Conservation (phyloP, 2,797 vertebrate species). For the Schizothorax lantsangensis region DNA sequence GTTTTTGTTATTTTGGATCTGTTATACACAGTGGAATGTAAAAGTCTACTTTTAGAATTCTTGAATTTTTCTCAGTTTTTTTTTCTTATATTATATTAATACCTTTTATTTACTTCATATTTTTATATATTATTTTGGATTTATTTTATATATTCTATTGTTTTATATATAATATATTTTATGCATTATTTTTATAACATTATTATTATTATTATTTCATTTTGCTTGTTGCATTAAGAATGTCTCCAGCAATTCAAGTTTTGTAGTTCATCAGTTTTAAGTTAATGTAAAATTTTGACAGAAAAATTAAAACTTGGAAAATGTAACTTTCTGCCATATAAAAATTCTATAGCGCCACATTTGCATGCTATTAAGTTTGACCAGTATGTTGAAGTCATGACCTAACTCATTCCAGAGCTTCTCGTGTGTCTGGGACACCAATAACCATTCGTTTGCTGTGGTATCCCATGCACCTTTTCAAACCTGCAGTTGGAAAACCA, state of each 20-base stretch:
- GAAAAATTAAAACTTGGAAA: background rate
- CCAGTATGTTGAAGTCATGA: slow-evolving; percentile 57
- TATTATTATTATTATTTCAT: background rate
- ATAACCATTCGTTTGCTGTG: slow-evolving; percentile 55
- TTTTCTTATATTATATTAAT: background rate
- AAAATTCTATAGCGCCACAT: background rate
- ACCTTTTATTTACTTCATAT: background rate
- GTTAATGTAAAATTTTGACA: background rate
- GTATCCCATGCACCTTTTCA: slow-evolving; percentile 36
- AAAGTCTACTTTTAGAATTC: background rate
- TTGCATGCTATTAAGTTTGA: slow-evolving; percentile 16
- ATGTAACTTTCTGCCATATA: background rate
- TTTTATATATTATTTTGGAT: background rate
- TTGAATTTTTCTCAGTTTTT: background rate
- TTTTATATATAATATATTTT: background rate
- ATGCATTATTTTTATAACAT: background rate
- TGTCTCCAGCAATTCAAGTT: background rate
- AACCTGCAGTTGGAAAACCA: slow-evolving; percentile 21
- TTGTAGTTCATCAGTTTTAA: background rate
- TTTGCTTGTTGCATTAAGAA: background rate
- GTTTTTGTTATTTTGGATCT: background rate
- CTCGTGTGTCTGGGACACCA: slow-evolving; percentile 75
- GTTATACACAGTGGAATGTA: background rate
- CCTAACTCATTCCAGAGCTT: slow-evolving; percentile 56
- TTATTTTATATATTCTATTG: background rate